Evolutionary conservation across 2,888 invertebrate genomes (phyloP).

Genomic region (Tetragnatha montana): DNA sequence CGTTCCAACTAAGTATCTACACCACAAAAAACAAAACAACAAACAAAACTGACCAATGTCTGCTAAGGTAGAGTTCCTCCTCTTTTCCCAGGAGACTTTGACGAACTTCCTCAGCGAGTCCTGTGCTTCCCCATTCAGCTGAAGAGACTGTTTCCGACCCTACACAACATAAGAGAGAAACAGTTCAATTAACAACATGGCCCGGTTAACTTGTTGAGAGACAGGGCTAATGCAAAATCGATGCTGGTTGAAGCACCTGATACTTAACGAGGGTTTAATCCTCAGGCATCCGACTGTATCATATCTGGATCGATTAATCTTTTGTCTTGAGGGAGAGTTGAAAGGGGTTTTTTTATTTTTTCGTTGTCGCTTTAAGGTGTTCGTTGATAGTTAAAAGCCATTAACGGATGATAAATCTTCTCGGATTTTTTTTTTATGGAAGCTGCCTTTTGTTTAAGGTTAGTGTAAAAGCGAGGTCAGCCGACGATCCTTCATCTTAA

Average conservation of each 20-base stretch:
- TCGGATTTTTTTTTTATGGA: background rate
- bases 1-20: background rate
- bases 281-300: background rate
- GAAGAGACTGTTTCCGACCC: conserved; percentile 63
- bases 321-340: background rate
- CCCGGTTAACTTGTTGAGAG: conserved; percentile 47
- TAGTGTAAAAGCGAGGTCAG: background rate
- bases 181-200: background rate
- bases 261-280: background rate
- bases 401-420: background rate
- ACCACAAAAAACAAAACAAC: background rate
- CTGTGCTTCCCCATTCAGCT: conserved; percentile 57
- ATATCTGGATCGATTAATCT: background rate
- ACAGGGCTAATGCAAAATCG: conserved; percentile 50
- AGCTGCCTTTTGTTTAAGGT: background rate
- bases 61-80: conserved; percentile 62
- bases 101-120: conserved; percentile 61
- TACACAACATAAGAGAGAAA: conserved; percentile 12
- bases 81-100: conserved; percentile 53
- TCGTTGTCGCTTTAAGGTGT: background rate
- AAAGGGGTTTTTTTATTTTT: background rate
- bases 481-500: too few relatives aligned
- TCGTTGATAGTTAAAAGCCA: background rate
- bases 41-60: conserved; percentile 57
- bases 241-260: conserved; percentile 13